Base-by-base conservation (phyloP, 2,113 vertebrate species). In the Chloebia gouldiae region DNA sequence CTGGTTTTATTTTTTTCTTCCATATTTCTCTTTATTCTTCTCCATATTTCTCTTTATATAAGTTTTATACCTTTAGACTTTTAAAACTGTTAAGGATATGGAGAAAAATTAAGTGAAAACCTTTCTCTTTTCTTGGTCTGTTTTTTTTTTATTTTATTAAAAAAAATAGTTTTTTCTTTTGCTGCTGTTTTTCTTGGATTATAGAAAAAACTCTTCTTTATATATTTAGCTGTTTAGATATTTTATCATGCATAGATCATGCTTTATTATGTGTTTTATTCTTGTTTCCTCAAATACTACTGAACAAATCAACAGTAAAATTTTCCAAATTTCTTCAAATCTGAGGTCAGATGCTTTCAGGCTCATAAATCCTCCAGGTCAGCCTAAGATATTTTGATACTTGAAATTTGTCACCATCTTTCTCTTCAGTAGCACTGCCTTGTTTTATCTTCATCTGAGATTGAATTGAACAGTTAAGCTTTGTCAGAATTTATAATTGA, bases 281-380 rank as follows among this genome's bases (percentile, higher is more conserved):
- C 39, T 65, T 77, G 23, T 82, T 78, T 76, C 51, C 42, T 94
- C 35, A 72, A 81, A 49, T 72, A 63, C 6, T 85, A 21, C 57
- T 45, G 71, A 79, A 49, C 20, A 87, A 68, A 81, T 89, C 33
- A 49, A n/a, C 22, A 76, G 50, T 35, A 92, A 76, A 54, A 70
- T 85, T 95, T 92, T 92, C 81, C 64, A 6, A 80, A 91, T 45
- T 72, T 84, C 53, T 78, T 96, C n/a, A 89, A 81, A 85, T 18
- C 76, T 79, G 57, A 81, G 39, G 21, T 79, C 59, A 77, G 40
- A 90, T 72, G 8, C 61, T 93, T 96, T 80, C 64, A 88, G 49
- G 45, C 25, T 90, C 27, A 56, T 93, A 93, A 87, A 85, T 82
- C 40, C 30, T 79, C 23, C 75, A 23, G 37, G 37, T 51, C 57